Evolutionary conservation across 2,888 invertebrate species (phyloP), one percentile per base, ranked within the genome.

Genomic region (Diplolepis rosae): DNA sequence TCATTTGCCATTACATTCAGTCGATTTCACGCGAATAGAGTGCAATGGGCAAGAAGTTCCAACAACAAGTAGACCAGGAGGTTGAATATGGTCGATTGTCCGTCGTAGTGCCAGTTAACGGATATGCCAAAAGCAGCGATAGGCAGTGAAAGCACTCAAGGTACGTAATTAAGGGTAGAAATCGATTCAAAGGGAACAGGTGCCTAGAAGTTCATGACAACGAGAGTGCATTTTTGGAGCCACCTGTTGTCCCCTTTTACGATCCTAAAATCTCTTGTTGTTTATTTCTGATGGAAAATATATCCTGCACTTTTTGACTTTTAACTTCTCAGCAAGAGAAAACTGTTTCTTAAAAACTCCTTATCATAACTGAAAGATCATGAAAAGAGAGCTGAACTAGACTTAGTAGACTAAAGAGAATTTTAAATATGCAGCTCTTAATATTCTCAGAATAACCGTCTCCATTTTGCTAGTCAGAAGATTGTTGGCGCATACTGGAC

Each of bases 21-120:
- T 52, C 52, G 52, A 28, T 52, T 52, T 52, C 52, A 52, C n/a
- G 27, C 28, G 52, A 52, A 52, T 48, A 15, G 45, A 48, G 45
- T 7, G 7, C n/a, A 48, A 18, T 18, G 45, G 15, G 18, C 18
- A 48, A 18, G 45, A 6, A 48, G 18, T 48, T 7, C 18, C 6
- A 18, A 15, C 45, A 48, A 48, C 15, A n/a, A 42, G 2, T 18
- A 48, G 22, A 18, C 18, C n/a, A 5, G 5, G 11, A 48, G 3
- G 3, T n/a, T 42, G 15, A 7, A 6, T 2, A 42, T 48, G 45
- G 39, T 48, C 45, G 28, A 52, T 52, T 52, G 50, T 50, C 50
- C 50, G 50, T 24, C 22, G 22, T 24, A n/a, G n/a, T n/a, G n/a
- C n/a, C n/a, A n/a, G n/a, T n/a, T n/a, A n/a, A n/a, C n/a, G n/a